Conservation (phyloP, 37 sponge, comb jelly and placozoan species). For the Tethya wilhelma region DNA sequence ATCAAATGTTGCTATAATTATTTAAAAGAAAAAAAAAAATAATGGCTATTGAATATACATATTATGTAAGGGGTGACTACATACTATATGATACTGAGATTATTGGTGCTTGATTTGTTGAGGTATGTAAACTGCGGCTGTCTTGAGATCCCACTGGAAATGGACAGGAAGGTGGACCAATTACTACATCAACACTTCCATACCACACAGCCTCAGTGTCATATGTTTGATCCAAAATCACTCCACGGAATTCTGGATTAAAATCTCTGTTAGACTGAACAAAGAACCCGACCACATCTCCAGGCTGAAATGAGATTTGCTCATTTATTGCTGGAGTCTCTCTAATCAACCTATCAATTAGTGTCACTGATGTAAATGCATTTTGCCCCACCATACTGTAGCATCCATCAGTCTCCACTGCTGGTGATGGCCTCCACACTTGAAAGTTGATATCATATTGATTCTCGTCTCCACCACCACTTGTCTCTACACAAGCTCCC, state of each 20-base stretch:
- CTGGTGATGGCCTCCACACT: conserved; percentile 50
- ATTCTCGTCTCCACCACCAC: background rate
- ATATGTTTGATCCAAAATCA: background rate
- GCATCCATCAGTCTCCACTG: background rate
- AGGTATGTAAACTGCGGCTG: background rate
- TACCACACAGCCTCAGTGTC: conserved; percentile 6
- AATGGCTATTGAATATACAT: no score
- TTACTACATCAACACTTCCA: background rate
- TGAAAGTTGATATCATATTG: conserved; percentile 26
- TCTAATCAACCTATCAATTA: background rate
- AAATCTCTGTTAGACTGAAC: background rate
- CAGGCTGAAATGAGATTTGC: conserved; percentile 25
- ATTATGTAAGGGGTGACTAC: background rate
- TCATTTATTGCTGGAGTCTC: conserved; percentile 2
- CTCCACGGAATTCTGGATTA: background rate
- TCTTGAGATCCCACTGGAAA: background rate
- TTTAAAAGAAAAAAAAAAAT: background rate
- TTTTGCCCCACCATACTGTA: conserved; percentile 34
- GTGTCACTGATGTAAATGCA: background rate
- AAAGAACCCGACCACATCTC: conserved; percentile 49
- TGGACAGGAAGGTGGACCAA: background rate
- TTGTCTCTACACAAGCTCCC: conserved; percentile 26
- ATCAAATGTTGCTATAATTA: background rate
- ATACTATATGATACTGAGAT: background rate
- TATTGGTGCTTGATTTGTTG: conserved; percentile 21